These are phyloP conservation scores for Limonius californicus DNA, from an alignment of 1,140 invertebrate species.

Conservation along the genomic window DNA sequence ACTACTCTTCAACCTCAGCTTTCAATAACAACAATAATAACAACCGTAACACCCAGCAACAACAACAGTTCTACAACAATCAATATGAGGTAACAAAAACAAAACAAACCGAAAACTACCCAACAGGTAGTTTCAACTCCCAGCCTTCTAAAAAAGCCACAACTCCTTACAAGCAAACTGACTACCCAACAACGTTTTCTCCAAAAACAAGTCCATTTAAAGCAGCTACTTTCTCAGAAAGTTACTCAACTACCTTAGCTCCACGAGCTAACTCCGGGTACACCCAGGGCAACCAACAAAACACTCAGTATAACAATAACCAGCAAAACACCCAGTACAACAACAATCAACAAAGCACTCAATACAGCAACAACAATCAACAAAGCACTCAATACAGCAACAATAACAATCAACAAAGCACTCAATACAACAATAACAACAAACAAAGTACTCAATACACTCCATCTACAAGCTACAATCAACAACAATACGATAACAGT, in stretches of 20 bases:
- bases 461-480: slow-evolving; percentile 6
- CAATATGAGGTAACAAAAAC: slow-evolving; percentile 23
- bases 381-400: slow-evolving; percentile 33
- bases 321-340: slow-evolving; percentile 36
- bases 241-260: slow-evolving; percentile 39
- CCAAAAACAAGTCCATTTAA: slow-evolving; percentile 38
- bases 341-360: slow-evolving; percentile 32
- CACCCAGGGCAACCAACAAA: slow-evolving; percentile 38
- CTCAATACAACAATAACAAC: neutral
- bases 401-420: neutral
- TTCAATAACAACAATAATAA: neutral
- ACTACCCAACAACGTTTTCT: slow-evolving; percentile 40
- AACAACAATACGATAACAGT: slow-evolving; percentile 10
- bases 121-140: neutral
- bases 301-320: slow-evolving; percentile 26
- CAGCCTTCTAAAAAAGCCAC: slow-evolving; percentile 33
- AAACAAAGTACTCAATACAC: slow-evolving; percentile 21
- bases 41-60: neutral
- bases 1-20: slow-evolving; percentile 7
- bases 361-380: slow-evolving; percentile 30
- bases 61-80: slow-evolving; percentile 20
- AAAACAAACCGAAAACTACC: slow-evolving; percentile 32
- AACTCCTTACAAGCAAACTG: slow-evolving; percentile 28
- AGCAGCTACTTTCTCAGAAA: slow-evolving; percentile 18
- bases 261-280: slow-evolving; percentile 38